Evolutionary conservation across 2,113 vertebrate species (phyloP), one percentile per base, ranked within the genome.

Genomic region (Ornithorhynchus anatinus): DNA sequence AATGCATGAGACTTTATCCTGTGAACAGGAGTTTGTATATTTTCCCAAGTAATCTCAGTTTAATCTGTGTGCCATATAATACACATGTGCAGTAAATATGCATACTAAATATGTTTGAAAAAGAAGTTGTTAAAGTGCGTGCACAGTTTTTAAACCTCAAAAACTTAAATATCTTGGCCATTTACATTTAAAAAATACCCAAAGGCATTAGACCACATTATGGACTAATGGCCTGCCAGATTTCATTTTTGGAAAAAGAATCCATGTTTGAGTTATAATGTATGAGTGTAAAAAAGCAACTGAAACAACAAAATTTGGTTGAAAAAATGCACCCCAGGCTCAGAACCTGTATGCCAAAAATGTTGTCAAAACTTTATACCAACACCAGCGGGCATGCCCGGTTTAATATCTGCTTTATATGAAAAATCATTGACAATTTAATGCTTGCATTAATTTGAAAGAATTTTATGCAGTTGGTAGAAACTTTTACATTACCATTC

Each of bases 291-390:
- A 84, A 87, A 84, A 86, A 68, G 71, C 86, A 92, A 91, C 86
- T 91, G 87, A 93, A 93, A 90, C 87, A 92, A 91, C 90, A 93
- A 90, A 89, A 92, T 90, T 87, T 87, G 80, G 89, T 89, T 60
- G 38, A 86, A 83, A 84, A 91, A 87, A 88, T 65, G 84, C 87
- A 88, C 88, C 71, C 59, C 57, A 82, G 89, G 88, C 89, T 74
- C 59, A 85, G 77, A 74, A 25, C 35, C 20, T 5, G 6, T 69
- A 59, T 9, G 66, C 89, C 89, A 91, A 84, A 76, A 90, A 89
- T 80, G 69, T 84, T 86, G 87, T 89, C 86, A 89, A 91, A 89
- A 88, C 70, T 91, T 86, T 88, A 83, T 84, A 82, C 81, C 72
- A 77, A 70, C 78, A 82, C 87, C 72, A 81, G 83, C 62, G 57